Conservation (phyloP, 1,140 invertebrate species). For the Calephelis nemesis region DNA sequence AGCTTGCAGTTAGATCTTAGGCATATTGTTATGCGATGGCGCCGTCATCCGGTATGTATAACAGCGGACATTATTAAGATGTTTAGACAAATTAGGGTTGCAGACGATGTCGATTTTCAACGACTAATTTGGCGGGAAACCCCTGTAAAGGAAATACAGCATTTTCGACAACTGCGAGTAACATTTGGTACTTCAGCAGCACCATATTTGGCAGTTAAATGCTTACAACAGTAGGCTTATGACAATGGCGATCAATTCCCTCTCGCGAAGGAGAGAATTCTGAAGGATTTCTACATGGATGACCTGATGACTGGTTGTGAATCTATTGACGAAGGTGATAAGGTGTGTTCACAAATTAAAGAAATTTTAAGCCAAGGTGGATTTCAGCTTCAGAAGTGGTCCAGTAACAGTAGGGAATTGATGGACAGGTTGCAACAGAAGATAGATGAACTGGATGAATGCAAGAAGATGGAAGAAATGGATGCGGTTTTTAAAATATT, state of each 20-base stretch:
- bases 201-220: constrained; percentile 33
- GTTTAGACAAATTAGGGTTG: constrained; percentile 24
- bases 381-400: constrained; percentile 30
- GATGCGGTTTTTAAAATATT: constrained; percentile 33
- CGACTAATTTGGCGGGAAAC: constrained; percentile 26
- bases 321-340: constrained; percentile 19
- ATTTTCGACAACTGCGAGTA: constrained; percentile 26
- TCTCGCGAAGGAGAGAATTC: constrained; percentile 15
- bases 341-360: constrained; percentile 30
- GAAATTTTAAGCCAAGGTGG: constrained; percentile 23
- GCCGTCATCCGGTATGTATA: constrained; percentile 23
- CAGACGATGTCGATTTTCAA: constrained; percentile 27
- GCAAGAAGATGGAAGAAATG: constrained; percentile 20
- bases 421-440: background rate
- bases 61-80: constrained; percentile 32
- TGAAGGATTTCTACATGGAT: constrained; percentile 28
- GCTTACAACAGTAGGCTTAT: constrained; percentile 27
- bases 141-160: constrained; percentile 24
- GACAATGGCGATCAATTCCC: constrained; percentile 26
- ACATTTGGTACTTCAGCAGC: constrained; percentile 35
- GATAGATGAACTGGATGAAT: constrained; percentile 4
- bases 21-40: constrained; percentile 32
- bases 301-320: constrained; percentile 31
- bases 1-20: constrained; percentile 29
- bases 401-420: constrained; percentile 22